These are phyloP conservation scores for Creontiades dilutus DNA, from an alignment of 2,888 invertebrate genomes.

Conservation along the genomic window DNA sequence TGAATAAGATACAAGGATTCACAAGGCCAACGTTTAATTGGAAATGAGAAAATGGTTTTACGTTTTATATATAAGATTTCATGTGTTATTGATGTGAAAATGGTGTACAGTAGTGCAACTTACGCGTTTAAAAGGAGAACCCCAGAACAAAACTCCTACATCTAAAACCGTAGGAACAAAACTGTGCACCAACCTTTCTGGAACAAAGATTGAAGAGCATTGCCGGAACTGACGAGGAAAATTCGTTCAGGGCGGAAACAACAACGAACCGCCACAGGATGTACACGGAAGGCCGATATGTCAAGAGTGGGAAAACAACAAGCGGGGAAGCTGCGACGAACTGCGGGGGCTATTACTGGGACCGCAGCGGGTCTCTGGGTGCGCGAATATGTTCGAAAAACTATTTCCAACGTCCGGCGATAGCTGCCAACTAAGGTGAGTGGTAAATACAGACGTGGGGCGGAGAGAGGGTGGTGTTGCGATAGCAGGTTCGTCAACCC, in stretches of 20 bases:
- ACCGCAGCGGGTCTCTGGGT: constrained; percentile 19
- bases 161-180: too few species aligned
- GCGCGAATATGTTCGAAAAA: neutral
- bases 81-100: too few species aligned
- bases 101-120: too few species aligned
- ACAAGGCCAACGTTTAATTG: too few species aligned
- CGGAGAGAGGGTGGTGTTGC: neutral
- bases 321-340: neutral
- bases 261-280: neutral
- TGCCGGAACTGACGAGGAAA: constrained; percentile 24
- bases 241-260: constrained; percentile 38
- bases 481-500: neutral
- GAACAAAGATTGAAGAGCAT: constrained; percentile 69
- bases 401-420: constrained; percentile 5
- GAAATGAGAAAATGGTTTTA: too few species aligned
- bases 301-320: neutral
- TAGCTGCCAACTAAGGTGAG: neutral
- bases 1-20: too few species aligned
- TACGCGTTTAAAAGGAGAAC: too few species aligned
- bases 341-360: constrained; percentile 19
- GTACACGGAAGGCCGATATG: neutral
- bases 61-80: too few species aligned
- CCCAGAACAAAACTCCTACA: too few species aligned
- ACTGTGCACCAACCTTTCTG: constrained; percentile 43
- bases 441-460: neutral